Conservation (phyloP, 2,113 vertebrate genomes). For the Centrocercus urophasianus region DNA sequence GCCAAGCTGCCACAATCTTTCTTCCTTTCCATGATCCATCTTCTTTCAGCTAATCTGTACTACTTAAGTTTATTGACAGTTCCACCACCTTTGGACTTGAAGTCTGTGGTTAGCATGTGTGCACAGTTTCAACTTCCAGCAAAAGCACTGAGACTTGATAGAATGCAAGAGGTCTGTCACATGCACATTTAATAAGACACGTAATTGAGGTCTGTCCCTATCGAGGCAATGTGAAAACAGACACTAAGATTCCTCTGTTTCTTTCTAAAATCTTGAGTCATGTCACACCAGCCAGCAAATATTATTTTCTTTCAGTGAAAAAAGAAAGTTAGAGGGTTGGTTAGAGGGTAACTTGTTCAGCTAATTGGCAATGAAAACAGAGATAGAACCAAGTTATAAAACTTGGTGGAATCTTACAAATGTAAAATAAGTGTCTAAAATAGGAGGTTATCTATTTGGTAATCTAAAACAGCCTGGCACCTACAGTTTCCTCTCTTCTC, state of each 20-base stretch:
- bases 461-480: neutral
- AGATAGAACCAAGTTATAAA: neutral
- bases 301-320: neutral
- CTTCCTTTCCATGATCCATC: constrained; percentile 35
- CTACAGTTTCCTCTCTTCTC: neutral
- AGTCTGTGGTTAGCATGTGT: neutral
- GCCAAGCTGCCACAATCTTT: constrained; percentile 43
- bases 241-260: neutral
- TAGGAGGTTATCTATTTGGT: neutral
- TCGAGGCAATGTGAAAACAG: neutral
- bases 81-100: neutral
- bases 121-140: neutral
- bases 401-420: neutral
- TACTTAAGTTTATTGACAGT: constrained; percentile 3
- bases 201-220: constrained; percentile 1
- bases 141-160: neutral
- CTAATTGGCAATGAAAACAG: neutral
- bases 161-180: neutral
- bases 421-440: neutral
- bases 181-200: neutral
- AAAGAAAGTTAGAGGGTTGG: neutral
- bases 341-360: neutral
- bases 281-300: neutral
- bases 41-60: constrained; percentile 23
- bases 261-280: neutral